phyloP scores from a whole-genome alignment of 2,888 invertebrate species.

The Gymnoscelis rufifasciata region DNA sequence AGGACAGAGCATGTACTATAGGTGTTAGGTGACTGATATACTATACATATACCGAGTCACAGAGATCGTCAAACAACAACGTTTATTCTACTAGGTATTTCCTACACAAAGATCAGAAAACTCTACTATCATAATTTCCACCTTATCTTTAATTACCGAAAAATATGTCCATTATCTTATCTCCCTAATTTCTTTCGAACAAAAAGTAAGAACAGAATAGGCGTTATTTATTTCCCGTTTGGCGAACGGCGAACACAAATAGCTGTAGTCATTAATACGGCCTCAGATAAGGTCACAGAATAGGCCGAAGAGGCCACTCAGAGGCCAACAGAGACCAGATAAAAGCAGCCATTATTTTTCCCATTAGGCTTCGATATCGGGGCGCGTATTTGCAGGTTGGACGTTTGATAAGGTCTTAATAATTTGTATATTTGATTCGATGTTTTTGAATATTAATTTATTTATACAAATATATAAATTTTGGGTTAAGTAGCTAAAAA shows the following conservation, averaged over 20 bases:
- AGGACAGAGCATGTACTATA: too few relatives aligned
- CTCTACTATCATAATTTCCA: too few relatives aligned
- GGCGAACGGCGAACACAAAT: slow-evolving; percentile 20
- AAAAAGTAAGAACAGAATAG: slow-evolving; percentile 18
- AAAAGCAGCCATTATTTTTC: slow-evolving; percentile 33
- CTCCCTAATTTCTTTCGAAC: slow-evolving; percentile 9
- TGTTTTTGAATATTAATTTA: too few relatives aligned
- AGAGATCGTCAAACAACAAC: not conserved
- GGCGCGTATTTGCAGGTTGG: slow-evolving; percentile 10
- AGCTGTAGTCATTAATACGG: slow-evolving; percentile 21
- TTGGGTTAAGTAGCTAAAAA: too few relatives aligned
- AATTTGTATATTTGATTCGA: not conserved
- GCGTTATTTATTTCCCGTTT: slow-evolving; percentile 21
- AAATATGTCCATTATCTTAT: slow-evolving; percentile 8
- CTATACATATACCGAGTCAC: too few relatives aligned
- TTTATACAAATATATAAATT: too few relatives aligned
- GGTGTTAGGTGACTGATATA: too few relatives aligned
- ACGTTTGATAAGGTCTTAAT: not conserved
- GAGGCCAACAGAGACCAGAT: slow-evolving; percentile 30
- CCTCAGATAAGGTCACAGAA: slow-evolving; percentile 21
- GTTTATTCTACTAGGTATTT: too few relatives aligned
- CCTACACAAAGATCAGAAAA: too few relatives aligned
- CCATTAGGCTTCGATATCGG: slow-evolving; percentile 31
- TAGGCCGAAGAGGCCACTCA: slow-evolving; percentile 20
- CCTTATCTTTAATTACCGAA: not conserved